phyloP scores from a whole-genome alignment of 35 echinoderm and acorn worm genomes.

The Hemicentrotus pulcherrimus region DNA sequence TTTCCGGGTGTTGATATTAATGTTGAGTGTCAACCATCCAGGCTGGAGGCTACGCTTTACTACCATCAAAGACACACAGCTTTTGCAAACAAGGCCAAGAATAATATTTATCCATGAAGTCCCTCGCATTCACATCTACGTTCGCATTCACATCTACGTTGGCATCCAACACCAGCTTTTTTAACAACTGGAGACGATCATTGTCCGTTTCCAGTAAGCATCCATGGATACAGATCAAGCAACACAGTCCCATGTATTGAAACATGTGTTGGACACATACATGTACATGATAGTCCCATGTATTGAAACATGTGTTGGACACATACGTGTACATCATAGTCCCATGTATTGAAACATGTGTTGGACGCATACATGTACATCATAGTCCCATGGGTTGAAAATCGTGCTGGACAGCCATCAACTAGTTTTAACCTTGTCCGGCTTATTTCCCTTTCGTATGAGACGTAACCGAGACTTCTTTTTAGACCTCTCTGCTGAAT shows the following conservation, averaged over 20 bases:
- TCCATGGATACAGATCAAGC: not conserved
- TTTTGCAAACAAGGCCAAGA: not conserved
- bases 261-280: not conserved
- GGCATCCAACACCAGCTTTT: not conserved
- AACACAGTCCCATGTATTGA: not conserved
- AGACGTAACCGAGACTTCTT: constrained; percentile 41
- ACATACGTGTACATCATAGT: not conserved
- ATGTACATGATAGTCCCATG: not conserved
- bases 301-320: not conserved
- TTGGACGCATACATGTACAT: not conserved
- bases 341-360: not conserved
- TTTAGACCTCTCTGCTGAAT: not conserved
- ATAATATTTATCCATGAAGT: not conserved
- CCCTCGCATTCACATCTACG: not conserved
- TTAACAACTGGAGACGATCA: not conserved
- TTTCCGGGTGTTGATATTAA: not conserved
- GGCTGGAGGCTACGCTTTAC: not conserved
- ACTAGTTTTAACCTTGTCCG: constrained; percentile 30
- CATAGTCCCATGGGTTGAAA: not conserved
- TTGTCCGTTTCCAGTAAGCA: not conserved
- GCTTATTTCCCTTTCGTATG: constrained; percentile 6
- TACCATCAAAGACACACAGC: not conserved
- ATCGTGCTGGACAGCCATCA: constrained; percentile 6
- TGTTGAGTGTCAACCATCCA: not conserved
- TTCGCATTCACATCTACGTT: not conserved